Conservation (phyloP, 2,797 vertebrate genomes). For the Morus bassanus region DNA sequence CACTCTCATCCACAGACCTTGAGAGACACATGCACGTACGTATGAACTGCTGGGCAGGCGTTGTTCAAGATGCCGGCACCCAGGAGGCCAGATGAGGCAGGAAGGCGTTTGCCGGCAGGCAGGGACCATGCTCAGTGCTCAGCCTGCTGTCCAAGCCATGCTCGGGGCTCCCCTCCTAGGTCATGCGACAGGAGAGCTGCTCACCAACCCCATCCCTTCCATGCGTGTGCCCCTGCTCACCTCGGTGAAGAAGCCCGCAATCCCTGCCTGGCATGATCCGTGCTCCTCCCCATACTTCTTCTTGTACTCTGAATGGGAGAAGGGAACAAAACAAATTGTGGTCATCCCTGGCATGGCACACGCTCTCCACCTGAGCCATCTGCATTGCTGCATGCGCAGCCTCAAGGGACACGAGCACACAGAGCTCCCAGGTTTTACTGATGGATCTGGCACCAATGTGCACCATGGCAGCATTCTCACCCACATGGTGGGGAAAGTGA, state of each 20-base stretch:
- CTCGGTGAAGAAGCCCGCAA: slow-evolving; percentile 92
- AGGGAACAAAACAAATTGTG: slow-evolving; percentile 69
- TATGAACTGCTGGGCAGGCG: background rate
- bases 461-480: background rate
- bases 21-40: background rate
- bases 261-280: slow-evolving; percentile 97
- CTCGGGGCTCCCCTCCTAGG: background rate
- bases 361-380: background rate
- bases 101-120: background rate
- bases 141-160: background rate
- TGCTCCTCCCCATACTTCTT: slow-evolving; percentile 99
- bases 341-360: slow-evolving; percentile 39
- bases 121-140: background rate
- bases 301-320: slow-evolving; percentile 89
- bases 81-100: background rate
- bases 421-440: background rate
- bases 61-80: background rate
- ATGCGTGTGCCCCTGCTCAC: slow-evolving; percentile 74
- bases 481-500: background rate
- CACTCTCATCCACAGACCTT: background rate
- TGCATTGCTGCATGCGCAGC: background rate
- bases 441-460: background rate
- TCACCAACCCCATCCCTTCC: background rate
- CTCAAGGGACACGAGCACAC: background rate
- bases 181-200: background rate